Base-by-base conservation (phyloP, 2,888 invertebrate species). In the Camptogramma bilineatum region DNA sequence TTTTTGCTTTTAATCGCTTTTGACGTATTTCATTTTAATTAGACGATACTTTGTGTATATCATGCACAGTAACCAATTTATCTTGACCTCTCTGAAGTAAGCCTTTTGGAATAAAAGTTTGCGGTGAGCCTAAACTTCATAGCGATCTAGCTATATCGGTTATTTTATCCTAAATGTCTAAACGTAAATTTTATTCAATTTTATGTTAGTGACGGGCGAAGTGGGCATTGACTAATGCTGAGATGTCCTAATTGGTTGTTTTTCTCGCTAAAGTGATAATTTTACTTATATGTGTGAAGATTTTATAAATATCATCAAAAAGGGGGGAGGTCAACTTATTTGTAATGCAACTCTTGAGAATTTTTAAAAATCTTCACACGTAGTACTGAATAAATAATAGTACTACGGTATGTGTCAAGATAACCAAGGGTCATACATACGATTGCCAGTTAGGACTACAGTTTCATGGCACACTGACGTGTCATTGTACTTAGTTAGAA, bases 401-500 rank as follows among this genome's bases (percentile, higher is more conserved):
- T 28, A 28, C 1, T 8, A 8, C 4, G 28, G 28, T n/a, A n/a
- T n/a, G n/a, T n/a, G n/a, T n/a, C n/a, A n/a, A n/a, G n/a, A 4
- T 13, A 39, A 39, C 34, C 10, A 13, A 39, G 34, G 34, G 50
- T 55, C 50, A 48, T 54, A 48, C 54, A 54, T 57, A 66, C 67
- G 39, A 46, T 73, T 64, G 61, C 52, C 55, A 31, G 46, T 59
- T 59, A 48, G 52, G 65, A 44, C 60, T 58, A 53, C 42, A 31
- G 64, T 58, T 47, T 57, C 66, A 65, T 70, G 68, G 34, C 64
- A 65, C 67, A 73, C 76, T 82, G 63, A 53, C 16, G 83, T 85
- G 88, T 84, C 88, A 81, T 82, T 86, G 93, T 91, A 92, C 91
- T 92, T 93, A 92, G 86, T 83, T 91, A 93, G 91, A 82, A 82